These are phyloP conservation scores for Amphiprion ocellaris DNA, from an alignment of 2,113 vertebrate genomes.

Conservation along the genomic window DNA sequence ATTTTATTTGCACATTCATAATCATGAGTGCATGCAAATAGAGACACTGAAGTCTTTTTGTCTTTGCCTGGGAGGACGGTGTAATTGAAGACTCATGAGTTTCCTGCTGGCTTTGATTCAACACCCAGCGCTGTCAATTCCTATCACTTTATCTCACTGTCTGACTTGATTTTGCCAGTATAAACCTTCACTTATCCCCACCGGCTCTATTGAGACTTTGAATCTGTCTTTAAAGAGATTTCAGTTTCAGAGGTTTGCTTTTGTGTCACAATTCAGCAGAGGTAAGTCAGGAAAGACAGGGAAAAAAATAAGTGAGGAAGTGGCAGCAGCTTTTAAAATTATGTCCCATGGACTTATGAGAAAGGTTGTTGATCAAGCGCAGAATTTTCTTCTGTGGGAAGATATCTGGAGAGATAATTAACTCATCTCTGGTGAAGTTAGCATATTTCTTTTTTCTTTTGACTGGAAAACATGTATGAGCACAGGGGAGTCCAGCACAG, in stretches of 20 bases:
- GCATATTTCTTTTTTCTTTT: too few species aligned
- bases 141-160: conserved; percentile 6
- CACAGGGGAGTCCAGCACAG: too few species aligned
- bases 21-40: conserved; percentile 5
- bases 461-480: too few species aligned
- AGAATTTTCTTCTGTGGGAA: background rate
- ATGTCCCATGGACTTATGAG: background rate
- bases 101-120: conserved; percentile 45
- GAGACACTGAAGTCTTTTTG: background rate
- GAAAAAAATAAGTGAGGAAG: background rate
- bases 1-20: conserved; percentile 4
- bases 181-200: conserved; percentile 56
- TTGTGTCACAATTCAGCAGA: conserved; percentile 46
- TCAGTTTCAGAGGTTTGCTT: conserved; percentile 36
- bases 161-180: conserved; percentile 38
- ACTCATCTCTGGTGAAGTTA: conserved; percentile 13
- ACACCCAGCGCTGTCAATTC: conserved; percentile 29
- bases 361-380: conserved; percentile 8
- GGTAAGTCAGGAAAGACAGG: background rate
- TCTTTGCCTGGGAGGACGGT: conserved; percentile 2
- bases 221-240: conserved; percentile 52
- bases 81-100: conserved; percentile 30
- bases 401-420: conserved; percentile 24
- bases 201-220: conserved; percentile 28
- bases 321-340: background rate